phyloP scores from a whole-genome alignment of 2,888 invertebrate genomes.

The Andricus curvator region DNA sequence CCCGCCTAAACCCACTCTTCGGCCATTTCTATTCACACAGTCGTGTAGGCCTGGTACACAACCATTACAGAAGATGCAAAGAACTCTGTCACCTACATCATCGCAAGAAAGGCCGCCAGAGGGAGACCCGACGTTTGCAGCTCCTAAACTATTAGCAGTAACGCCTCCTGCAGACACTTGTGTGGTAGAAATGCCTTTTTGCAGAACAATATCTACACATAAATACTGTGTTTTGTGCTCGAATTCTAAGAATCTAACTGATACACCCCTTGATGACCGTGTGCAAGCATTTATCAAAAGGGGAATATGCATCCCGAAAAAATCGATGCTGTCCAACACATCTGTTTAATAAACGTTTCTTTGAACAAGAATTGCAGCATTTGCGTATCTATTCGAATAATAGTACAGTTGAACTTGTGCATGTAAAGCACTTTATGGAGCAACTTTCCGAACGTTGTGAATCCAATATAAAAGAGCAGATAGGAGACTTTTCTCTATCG shows the following conservation, averaged over 20 bases:
- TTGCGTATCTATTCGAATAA: constrained; percentile 26
- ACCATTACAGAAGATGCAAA: neutral
- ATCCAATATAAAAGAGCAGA: constrained; percentile 13
- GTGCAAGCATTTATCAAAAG: neutral
- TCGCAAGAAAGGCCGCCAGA: neutral
- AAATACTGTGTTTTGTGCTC: neutral
- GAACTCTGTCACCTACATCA: neutral
- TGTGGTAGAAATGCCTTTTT: neutral
- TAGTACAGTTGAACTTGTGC: constrained; percentile 33
- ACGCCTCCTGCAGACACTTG: neutral
- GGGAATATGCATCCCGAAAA: constrained; percentile 43
- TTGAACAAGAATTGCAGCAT: constrained; percentile 43
- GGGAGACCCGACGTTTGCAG: neutral
- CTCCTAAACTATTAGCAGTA: neutral
- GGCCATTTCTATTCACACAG: too few relatives aligned
- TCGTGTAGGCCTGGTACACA: too few relatives aligned
- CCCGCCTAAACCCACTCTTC: too few relatives aligned
- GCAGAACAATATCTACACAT: neutral
- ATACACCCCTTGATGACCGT: neutral
- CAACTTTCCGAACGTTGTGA: neutral
- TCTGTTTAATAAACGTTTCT: constrained; percentile 46
- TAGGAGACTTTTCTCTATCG: constrained; percentile 45
- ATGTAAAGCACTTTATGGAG: constrained; percentile 27
- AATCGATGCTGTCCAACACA: constrained; percentile 45
- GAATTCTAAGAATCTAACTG: neutral